phyloP scores from a whole-genome alignment of 35 echinoderm and acorn worm genomes.

The Eucidaris tribuloides region DNA sequence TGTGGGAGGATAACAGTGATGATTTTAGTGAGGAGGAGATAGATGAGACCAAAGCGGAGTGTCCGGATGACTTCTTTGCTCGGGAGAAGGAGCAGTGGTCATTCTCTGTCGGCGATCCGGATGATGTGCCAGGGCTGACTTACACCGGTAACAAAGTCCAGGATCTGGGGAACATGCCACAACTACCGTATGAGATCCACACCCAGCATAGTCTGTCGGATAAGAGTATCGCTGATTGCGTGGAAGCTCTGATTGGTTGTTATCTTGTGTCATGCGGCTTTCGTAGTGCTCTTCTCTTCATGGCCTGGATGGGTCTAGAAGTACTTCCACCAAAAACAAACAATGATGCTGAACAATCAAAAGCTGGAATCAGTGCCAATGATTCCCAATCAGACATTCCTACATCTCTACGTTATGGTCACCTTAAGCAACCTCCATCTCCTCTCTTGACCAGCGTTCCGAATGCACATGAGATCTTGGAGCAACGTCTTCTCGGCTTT shows the following conservation, averaged over 20 bases:
- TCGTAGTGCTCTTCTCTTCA: conserved; percentile 78
- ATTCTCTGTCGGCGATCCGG: conserved; percentile 69
- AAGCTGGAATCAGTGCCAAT: not conserved
- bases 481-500: conserved; percentile 60
- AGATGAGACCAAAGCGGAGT: conserved; percentile 36
- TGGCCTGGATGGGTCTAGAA: conserved; percentile 89
- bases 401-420: conserved; percentile 34
- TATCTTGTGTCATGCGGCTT: conserved; percentile 95
- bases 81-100: conserved; percentile 52
- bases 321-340: conserved; percentile 44
- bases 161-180: conserved; percentile 59
- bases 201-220: conserved; percentile 95
- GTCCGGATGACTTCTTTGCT: conserved; percentile 20
- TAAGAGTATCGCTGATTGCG: conserved; percentile 95
- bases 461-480: conserved; percentile 41
- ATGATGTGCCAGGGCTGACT: conserved; percentile 81
- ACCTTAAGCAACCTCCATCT: conserved; percentile 68
- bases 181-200: conserved; percentile 95
- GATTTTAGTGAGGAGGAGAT: conserved; percentile 30
- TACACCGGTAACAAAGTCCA: conserved; percentile 57
- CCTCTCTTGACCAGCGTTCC: conserved; percentile 71
- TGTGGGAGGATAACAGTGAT: conserved; percentile 66
- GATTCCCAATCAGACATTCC: not conserved
- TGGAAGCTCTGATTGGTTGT: conserved; percentile 90
- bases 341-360: not conserved